phyloP scores from a whole-genome alignment of 2,888 invertebrate species.

The Myathropa florea region DNA sequence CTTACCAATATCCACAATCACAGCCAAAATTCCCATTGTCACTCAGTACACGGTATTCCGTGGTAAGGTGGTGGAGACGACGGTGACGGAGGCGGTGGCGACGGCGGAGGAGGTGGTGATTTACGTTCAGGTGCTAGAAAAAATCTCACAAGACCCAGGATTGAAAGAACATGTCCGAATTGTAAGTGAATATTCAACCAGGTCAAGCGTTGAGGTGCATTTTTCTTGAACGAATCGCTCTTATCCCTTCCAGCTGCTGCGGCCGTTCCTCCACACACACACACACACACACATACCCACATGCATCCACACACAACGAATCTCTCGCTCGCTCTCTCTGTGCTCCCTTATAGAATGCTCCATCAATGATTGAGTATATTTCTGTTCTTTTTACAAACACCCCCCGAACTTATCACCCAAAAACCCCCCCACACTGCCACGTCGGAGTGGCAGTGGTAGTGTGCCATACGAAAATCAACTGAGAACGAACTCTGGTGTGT shows the following conservation, averaged over 20 bases:
- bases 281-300: not conserved
- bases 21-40: conserved; percentile 58
- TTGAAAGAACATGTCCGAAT: not conserved
- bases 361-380: not conserved
- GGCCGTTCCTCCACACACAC: not conserved
- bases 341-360: not conserved
- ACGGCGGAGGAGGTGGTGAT: not conserved
- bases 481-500: conserved; percentile 47
- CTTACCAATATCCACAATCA: conserved; percentile 55
- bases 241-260: not conserved
- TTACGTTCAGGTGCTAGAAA: not conserved
- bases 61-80: not conserved
- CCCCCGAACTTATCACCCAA: not conserved
- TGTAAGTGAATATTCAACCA: not conserved
- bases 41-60: not conserved
- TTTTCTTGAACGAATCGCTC: not conserved
- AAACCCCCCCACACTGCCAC: not conserved
- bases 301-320: no score
- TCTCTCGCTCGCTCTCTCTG: not conserved
- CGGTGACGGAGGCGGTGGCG: no score
- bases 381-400: not conserved
- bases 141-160: not conserved
- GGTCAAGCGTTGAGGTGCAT: not conserved
- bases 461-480: not conserved
- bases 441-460: not conserved